Base-by-base conservation (phyloP, 2,888 invertebrate species). In the Zhuqinia jingwanae region DNA sequence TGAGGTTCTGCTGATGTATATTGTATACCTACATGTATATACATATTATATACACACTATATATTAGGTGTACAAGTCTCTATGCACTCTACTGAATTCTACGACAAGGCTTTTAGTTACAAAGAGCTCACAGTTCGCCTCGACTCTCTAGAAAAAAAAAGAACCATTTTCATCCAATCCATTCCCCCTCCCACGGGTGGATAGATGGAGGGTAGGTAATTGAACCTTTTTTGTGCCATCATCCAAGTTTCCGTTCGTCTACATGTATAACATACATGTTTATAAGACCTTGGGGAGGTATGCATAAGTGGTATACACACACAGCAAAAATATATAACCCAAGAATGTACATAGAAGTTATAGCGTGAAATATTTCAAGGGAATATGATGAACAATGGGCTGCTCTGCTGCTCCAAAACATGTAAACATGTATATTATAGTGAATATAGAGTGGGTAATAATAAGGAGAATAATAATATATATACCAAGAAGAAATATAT, bases 191-290 rank as follows among this genome's bases (percentile, higher is more conserved):
- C 88, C 88, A 88, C 88, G 83, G 87, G 85, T 82, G 82, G 81
- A 73, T 75, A 73, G 79, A 87, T 83, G 82, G 88, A 87, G 88
- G 88, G 88, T 88, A 90, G 90, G 88, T 89, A 89, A 89, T 90
- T 89, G 90, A 89, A 90, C 90, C 88, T 89, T 90, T 89, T 89
- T 89, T 90, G 88, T 89, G 90, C 90, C 90, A 90, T 88, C n/a
- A n/a, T n/a, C 88, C 88, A 89, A 85, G 80, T 85, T 85, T 80
- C 79, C 79, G 85, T 85, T 85, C 85, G 50, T 80, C 75, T 76
- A 77, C 70, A 85, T 79, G 50, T 58, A 77, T 58, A 30, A n/a
- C 30, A 50, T 77, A 58, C 30, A 50, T 30, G 45, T 78, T 85
- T 85, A 85, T 80, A 85, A 85, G 85, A 85, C 85, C 85, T 85